Percentiles rank a stretch among this genome's conserved stretches.
These are phyloP conservation scores for Chrysopa pallens DNA, from an alignment of 1,140 invertebrate genomes.

Conservation along the genomic window DNA sequence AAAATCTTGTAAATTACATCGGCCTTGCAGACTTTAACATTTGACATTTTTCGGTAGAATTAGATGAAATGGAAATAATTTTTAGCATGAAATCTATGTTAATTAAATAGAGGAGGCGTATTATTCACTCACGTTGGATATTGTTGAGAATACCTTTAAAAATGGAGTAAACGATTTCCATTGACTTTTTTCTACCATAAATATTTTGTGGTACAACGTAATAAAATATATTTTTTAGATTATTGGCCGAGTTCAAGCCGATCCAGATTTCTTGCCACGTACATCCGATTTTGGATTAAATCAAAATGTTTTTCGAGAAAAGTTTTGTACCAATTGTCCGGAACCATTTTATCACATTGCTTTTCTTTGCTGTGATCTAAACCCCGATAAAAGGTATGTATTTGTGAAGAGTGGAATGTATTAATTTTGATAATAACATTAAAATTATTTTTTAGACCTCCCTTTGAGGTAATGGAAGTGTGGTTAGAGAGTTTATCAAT, in stretches of 20 bases:
- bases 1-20: too few species aligned
- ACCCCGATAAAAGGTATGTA: conserved; percentile 59
- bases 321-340: conserved; percentile 75
- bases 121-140: too few species aligned
- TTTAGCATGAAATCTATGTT: too few species aligned
- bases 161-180: too few species aligned
- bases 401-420: background rate
- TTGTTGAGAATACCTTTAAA: too few species aligned
- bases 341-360: conserved; percentile 75
- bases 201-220: too few species aligned
- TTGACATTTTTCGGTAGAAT: too few species aligned
- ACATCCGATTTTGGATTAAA: conserved; percentile 84
- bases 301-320: conserved; percentile 67
- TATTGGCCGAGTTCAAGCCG: conserved; percentile 80
- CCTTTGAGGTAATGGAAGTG: conserved; percentile 69
- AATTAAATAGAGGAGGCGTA: too few species aligned
- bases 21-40: too few species aligned
- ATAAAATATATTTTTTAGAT: conserved; percentile 34
- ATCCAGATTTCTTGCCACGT: conserved; percentile 79
- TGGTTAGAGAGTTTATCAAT: conserved; percentile 63
- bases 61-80: too few species aligned
- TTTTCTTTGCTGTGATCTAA: conserved; percentile 73
- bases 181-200: too few species aligned
- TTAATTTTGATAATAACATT: conserved; percentile 1
- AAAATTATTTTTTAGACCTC: conserved; percentile 35